Base-by-base conservation (phyloP, 2,113 vertebrate genomes). In the Microcebus jonahi region DNA sequence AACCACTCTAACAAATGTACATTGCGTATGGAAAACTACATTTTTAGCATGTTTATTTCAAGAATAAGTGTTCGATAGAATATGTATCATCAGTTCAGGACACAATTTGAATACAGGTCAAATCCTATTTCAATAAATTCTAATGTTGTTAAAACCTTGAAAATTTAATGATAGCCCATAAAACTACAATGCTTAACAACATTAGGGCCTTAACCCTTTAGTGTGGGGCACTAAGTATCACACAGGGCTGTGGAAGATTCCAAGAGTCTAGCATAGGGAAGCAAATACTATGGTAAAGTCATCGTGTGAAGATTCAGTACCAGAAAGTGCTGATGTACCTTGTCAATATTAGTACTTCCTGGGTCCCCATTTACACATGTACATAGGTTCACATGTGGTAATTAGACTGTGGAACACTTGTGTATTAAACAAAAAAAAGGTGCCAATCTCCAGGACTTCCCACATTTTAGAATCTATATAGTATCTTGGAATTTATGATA, bases 171-270 rank as follows among this genome's bases (percentile, higher is more conserved):
- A 84, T 42, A 39, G 8, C 27, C 2, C 5, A 34, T 61, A 68
- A 96, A 93, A 83, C 6, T 93, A 36, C 34, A 88, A 57, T 82
- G 57, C 42, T 94, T 92, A 94, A 86, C 17, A 94, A 88, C 17
- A 92, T 82, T 85, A 96, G 15, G 39, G 25, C 14, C 71, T 75
- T 53, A 73, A 70, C 6, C 34, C 42, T 94, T 92, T 39, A 90
- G 2, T 42, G 14, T 76, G 85, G 14, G 21, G 11, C 39, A 93
- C n/a, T 81, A 63, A 89, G 67, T 93, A 94, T 71, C 92, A 39
- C 3, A 81, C 15, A 88, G 8, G 70, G 7, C 71, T n/a, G 3
- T 10, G 3, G 18, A 17, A 88, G 34, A 70, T 67, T n/a, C 1
- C 65, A 25, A 90, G 4, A 57, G 15, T 75, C 79, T 81, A 96